These are phyloP conservation scores for Aegithalos caudatus DNA, from an alignment of 2,113 vertebrate genomes.

Conservation along the genomic window DNA sequence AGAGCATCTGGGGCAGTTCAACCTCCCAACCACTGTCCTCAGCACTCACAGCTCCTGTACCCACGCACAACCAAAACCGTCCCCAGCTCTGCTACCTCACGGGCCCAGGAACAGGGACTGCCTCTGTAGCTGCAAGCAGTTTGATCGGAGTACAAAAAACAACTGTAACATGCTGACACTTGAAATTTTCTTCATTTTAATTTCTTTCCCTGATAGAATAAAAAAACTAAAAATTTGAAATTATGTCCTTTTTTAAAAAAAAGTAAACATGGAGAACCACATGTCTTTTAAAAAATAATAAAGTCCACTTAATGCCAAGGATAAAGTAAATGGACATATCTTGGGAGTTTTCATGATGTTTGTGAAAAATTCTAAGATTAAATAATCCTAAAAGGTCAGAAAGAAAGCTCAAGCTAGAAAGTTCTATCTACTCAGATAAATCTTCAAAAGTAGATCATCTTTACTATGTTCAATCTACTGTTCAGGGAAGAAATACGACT, in stretches of 20 bases:
- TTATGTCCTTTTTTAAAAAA: fast-evolving
- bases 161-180: not conserved
- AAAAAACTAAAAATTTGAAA: not conserved
- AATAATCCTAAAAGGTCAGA: not conserved
- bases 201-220: not conserved
- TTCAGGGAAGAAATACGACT: fast-evolving
- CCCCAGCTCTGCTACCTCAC: fast-evolving
- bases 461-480: not conserved
- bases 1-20: not conserved
- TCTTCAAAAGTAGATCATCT: not conserved
- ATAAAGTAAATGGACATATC: fast-evolving
- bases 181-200: not conserved
- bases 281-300: not conserved
- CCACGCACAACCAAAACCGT: not conserved
- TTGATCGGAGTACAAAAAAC: not conserved
- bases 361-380: not conserved
- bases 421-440: not conserved
- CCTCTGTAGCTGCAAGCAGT: not conserved
- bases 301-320: not conserved
- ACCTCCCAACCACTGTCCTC: not conserved
- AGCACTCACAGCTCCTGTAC: fast-evolving
- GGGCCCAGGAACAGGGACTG: fast-evolving
- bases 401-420: not conserved
- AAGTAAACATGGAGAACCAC: not conserved
- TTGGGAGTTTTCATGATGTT: not conserved